These are phyloP conservation scores for Oxyura jamaicensis DNA, from an alignment of 2,113 vertebrate species.

Conservation along the genomic window DNA sequence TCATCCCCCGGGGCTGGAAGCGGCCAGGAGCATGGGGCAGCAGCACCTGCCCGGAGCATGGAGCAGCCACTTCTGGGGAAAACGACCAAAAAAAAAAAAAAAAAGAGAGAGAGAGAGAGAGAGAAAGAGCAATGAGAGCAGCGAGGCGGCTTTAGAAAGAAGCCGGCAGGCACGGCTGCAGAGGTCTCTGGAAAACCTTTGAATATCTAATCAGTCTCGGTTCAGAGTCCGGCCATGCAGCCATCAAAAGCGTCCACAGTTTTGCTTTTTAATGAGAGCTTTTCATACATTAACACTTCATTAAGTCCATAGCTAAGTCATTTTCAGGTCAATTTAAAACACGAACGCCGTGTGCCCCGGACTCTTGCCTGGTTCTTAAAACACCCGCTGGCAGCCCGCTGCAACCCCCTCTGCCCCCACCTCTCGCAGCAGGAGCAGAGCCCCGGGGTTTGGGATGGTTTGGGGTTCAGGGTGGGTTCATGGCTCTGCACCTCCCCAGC, in stretches of 20 bases:
- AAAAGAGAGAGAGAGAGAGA: too few relatives aligned
- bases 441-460: fast-evolving
- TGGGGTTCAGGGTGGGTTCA: background rate
- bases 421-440: background rate
- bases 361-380: background rate
- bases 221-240: background rate
- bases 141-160: background rate
- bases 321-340: background rate
- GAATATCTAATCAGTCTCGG: background rate
- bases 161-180: background rate
- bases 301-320: background rate
- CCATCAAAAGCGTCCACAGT: background rate
- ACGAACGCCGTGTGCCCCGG: background rate
- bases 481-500: background rate
- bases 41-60: fast-evolving
- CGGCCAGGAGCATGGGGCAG: too few relatives aligned
- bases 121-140: fast-evolving
- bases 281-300: constrained; percentile 34
- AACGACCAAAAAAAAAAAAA: too few relatives aligned
- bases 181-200: background rate
- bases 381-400: fast-evolving
- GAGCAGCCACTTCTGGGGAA: background rate
- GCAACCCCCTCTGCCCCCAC: background rate
- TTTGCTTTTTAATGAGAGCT: constrained; percentile 39
- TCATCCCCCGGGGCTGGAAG: too few relatives aligned